phyloP scores from a whole-genome alignment of 2,113 vertebrate genomes.

The Zapornia atra region DNA sequence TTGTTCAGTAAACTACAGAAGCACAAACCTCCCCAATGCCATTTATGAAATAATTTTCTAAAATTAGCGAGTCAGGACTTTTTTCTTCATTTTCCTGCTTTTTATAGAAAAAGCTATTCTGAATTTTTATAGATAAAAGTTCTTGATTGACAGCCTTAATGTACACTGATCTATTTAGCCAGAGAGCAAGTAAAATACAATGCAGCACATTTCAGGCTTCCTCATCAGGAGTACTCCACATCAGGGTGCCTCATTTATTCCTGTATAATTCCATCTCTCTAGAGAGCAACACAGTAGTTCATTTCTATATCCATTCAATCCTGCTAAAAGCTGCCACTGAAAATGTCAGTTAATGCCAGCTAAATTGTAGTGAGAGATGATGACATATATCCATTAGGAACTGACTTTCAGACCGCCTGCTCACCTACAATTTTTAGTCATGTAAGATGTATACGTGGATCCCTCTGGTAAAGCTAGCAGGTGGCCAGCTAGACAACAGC shows the following conservation, averaged over 20 bases:
- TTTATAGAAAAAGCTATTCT: neutral
- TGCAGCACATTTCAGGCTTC: neutral
- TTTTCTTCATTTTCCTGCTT: neutral
- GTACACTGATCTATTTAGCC: neutral
- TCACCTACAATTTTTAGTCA: neutral
- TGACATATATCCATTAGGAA: neutral
- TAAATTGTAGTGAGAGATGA: neutral
- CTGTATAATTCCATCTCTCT: neutral
- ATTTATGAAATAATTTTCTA: neutral
- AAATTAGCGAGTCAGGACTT: neutral
- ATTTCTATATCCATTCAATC: slow-evolving; percentile 19
- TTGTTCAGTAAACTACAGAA: neutral
- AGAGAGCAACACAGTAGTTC: slow-evolving; percentile 1
- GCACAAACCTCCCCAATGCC: neutral
- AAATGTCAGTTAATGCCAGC: neutral
- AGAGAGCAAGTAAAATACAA: neutral
- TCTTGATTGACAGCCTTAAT: neutral
- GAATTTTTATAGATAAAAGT: neutral
- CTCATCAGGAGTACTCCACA: neutral
- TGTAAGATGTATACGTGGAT: neutral
- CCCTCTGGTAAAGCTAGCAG: neutral
- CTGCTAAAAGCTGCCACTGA: slow-evolving; percentile 20
- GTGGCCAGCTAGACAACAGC: neutral
- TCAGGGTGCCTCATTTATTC: slow-evolving; percentile 27
- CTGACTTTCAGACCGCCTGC: neutral